These are phyloP conservation scores for Aplodontia rufa DNA, from an alignment of 2,113 vertebrate species.

Conservation along the genomic window DNA sequence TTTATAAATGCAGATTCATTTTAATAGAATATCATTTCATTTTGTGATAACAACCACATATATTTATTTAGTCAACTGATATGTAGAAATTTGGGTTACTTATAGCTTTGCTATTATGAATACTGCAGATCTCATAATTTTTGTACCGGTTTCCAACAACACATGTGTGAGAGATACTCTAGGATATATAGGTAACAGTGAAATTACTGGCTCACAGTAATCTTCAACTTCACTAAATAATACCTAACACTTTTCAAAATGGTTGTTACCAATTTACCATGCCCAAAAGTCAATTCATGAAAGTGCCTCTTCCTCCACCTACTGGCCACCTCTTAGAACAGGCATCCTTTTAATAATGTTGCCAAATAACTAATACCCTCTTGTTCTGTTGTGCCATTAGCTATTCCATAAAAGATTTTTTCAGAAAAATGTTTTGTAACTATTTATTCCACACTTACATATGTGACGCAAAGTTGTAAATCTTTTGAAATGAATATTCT, in stretches of 20 bases:
- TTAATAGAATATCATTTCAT: neutral
- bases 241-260: neutral
- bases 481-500: neutral
- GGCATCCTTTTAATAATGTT: neutral
- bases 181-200: neutral
- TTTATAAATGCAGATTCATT: neutral
- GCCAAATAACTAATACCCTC: neutral
- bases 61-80: neutral
- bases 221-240: neutral
- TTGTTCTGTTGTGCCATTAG: neutral
- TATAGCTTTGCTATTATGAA: neutral
- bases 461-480: neutral
- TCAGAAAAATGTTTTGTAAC: neutral
- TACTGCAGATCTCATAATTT: neutral
- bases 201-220: neutral
- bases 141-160: neutral
- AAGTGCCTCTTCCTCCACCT: constrained; percentile 18
- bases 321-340: neutral
- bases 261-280: neutral
- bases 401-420: neutral
- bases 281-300: neutral
- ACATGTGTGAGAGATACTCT: neutral
- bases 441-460: neutral
- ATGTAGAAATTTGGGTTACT: neutral
- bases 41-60: neutral